phyloP scores from a whole-genome alignment of 1,140 invertebrate genomes.

The Pantala flavescens region DNA sequence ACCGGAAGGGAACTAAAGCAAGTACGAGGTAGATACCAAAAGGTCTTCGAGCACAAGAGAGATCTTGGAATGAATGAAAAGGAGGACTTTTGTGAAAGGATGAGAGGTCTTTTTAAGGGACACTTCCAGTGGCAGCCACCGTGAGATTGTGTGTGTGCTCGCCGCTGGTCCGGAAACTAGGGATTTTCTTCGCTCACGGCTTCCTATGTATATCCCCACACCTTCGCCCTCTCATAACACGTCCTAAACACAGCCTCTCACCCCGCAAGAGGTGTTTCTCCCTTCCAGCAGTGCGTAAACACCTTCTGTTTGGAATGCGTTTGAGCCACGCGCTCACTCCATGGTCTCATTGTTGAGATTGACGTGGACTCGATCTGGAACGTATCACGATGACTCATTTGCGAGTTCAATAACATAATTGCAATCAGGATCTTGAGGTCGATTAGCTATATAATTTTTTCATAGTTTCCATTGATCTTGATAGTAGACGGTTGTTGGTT shows the following conservation, averaged over 20 bases:
- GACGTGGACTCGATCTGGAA: too few species aligned
- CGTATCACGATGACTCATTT: too few species aligned
- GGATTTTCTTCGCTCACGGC: neutral
- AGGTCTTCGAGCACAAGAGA: neutral
- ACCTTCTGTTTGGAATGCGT: too few species aligned
- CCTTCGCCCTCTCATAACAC: neutral
- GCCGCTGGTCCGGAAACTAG: neutral
- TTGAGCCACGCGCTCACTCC: too few species aligned
- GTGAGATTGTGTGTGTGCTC: neutral
- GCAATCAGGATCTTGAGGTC: too few species aligned
- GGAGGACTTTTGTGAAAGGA: neutral
- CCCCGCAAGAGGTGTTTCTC: too few species aligned
- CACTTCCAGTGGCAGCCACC: neutral
- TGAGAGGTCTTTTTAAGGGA: neutral
- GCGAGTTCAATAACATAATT: too few species aligned
- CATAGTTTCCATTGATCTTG: too few species aligned
- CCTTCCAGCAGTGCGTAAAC: too few species aligned
- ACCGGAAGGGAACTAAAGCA: neutral
- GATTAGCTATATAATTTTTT: too few species aligned
- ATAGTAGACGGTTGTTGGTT: too few species aligned
- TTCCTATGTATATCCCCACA: neutral
- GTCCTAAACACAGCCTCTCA: neutral
- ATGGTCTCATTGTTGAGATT: too few species aligned
- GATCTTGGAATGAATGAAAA: neutral
- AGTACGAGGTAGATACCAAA: neutral